Evolutionary conservation across 2,113 vertebrate species (phyloP).

Genomic region (Ammodytes dubius): DNA sequence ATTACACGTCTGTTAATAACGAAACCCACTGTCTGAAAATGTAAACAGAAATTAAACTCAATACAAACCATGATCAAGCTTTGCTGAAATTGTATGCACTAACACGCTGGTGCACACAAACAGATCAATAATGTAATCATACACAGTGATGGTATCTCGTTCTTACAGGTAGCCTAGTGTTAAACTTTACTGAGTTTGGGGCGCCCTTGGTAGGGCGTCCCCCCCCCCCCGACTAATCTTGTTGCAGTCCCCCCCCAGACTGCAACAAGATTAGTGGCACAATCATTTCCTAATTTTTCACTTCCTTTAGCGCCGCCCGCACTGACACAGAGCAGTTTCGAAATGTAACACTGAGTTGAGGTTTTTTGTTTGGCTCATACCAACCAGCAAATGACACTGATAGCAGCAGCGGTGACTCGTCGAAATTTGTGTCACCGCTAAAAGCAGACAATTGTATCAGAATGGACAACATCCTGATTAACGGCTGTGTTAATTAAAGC

Average conservation of each 20-base stretch:
- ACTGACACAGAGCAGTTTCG: background rate
- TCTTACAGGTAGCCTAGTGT: constrained; percentile 13
- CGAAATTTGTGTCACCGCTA: constrained; percentile 1
- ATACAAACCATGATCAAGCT: background rate
- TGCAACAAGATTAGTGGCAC: background rate
- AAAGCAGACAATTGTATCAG: constrained; percentile 18
- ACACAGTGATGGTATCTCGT: constrained; percentile 34
- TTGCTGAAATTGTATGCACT: background rate
- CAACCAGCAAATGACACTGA: constrained; percentile 12
- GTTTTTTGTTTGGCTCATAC: background rate
- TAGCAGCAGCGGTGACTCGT: constrained; percentile 4
- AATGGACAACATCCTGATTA: constrained; percentile 25
- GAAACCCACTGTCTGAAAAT: constrained; percentile 3
- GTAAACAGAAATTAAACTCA: background rate
- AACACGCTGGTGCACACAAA: constrained; percentile 6
- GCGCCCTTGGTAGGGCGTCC: no score
- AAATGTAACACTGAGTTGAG: background rate
- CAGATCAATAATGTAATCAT: constrained; percentile 49
- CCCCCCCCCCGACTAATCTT: no score
- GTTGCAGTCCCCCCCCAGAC: no score
- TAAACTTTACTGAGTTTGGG: constrained; percentile 21
- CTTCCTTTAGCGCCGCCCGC: background rate
- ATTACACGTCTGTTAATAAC: background rate
- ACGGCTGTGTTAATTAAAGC: constrained; percentile 20
- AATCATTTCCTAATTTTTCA: background rate